A percentile compares a stretch with the other conserved stretches of the same genome.
Conservation (phyloP, 2,888 invertebrate species). For the Gibbula magus region DNA sequence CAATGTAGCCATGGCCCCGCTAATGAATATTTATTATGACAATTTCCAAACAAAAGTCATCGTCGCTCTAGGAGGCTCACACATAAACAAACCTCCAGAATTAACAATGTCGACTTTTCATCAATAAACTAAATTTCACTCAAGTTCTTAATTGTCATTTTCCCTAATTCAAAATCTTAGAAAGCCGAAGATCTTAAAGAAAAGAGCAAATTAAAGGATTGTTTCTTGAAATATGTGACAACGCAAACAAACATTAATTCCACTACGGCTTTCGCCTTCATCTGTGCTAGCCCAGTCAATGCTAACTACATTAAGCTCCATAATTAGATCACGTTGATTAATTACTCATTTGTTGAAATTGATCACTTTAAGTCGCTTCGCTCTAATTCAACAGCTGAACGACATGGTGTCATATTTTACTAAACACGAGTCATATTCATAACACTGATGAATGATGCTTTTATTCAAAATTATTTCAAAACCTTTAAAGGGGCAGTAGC, state of each 20-base stretch:
- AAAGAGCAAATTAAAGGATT: not conserved
- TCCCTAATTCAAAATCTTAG: not conserved
- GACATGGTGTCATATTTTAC: too few species aligned
- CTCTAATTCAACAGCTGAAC: too few species aligned
- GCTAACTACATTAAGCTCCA: too few species aligned
- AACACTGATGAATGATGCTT: too few species aligned
- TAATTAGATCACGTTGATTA: too few species aligned
- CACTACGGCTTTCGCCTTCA: not conserved
- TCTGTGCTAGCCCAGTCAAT: too few species aligned
- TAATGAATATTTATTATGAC: conserved; percentile 8
- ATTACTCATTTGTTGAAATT: too few species aligned
- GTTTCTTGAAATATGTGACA: conserved; percentile 4
- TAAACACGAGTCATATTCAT: too few species aligned
- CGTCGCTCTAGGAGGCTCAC: not conserved
- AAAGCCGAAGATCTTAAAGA: not conserved
- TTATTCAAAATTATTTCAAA: too few species aligned
- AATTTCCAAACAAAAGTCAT: not conserved
- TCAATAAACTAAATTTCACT: not conserved
- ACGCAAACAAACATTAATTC: not conserved
- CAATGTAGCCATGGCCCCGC: not conserved
- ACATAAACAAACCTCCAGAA: not conserved
- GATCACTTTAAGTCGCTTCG: too few species aligned
- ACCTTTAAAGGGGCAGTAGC: too few species aligned
- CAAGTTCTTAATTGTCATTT: not conserved
- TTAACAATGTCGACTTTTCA: not conserved